Evolutionary conservation across 2,888 invertebrate species (phyloP).

Genomic region (Ophonus ardosiacus): DNA sequence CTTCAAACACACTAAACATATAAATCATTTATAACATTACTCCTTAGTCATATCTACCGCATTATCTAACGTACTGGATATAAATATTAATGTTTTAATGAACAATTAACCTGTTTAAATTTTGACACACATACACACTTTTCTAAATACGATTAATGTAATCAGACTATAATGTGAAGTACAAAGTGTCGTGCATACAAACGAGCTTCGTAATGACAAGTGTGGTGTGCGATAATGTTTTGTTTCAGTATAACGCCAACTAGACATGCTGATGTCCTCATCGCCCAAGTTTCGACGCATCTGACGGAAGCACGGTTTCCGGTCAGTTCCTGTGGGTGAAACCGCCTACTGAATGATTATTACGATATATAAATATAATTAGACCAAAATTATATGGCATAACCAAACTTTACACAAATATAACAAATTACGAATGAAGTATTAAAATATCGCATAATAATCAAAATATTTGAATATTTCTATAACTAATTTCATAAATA

Average conservation of each 20-base stretch:
- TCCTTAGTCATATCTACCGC: not conserved
- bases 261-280: slow-evolving; percentile 34
- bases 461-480: too few relatives aligned
- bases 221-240: slow-evolving; percentile 5
- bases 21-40: not conserved
- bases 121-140: slow-evolving; percentile 36
- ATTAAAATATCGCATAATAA: too few relatives aligned
- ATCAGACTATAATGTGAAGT: not conserved
- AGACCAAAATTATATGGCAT: not conserved
- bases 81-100: slow-evolving; percentile 33
- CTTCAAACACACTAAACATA: not conserved
- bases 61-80: not conserved
- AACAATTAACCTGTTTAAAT: slow-evolving; percentile 33
- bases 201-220: not conserved
- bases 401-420: slow-evolving; percentile 4
- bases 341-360: slow-evolving; percentile 45
- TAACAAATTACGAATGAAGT: not conserved
- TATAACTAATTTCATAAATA: too few relatives aligned
- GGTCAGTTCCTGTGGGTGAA: slow-evolving; percentile 54
- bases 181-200: slow-evolving; percentile 2
- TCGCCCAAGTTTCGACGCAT: slow-evolving; percentile 19
- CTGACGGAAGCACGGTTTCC: slow-evolving; percentile 54
- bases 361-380: slow-evolving; percentile 39
- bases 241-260: slow-evolving; percentile 1
- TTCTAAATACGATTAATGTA: slow-evolving; percentile 13